phyloP scores from a whole-genome alignment of 2,888 invertebrate genomes.

The Romanomermis culicivorax region DNA sequence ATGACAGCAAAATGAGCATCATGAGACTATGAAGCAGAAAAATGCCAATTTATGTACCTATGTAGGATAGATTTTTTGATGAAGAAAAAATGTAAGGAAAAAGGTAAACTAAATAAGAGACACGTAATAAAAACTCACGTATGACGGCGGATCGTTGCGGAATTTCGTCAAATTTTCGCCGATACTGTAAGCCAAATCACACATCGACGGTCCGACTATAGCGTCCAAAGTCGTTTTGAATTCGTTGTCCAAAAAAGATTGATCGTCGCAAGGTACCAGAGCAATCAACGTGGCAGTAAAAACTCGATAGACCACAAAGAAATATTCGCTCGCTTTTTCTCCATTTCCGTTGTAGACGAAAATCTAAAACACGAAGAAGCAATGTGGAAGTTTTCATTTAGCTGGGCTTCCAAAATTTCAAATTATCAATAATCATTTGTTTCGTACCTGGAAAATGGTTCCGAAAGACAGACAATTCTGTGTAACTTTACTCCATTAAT shows the following conservation, averaged over 20 bases:
- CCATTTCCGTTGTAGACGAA: neutral
- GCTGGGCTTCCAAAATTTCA: too few species aligned
- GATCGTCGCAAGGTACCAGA: constrained; percentile 37
- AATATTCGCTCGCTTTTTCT: constrained; percentile 36
- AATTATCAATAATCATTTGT: too few species aligned
- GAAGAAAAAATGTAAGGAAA: too few species aligned
- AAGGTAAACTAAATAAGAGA: too few species aligned
- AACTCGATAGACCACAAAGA: constrained; percentile 60
- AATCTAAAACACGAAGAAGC: constrained; percentile 6
- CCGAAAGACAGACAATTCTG: too few species aligned
- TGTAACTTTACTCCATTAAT: too few species aligned
- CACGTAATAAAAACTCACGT: neutral
- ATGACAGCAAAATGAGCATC: too few species aligned
- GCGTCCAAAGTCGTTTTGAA: constrained; percentile 52
- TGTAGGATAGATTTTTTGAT: too few species aligned
- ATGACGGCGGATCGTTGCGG: constrained; percentile 8
- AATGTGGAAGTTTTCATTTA: too few species aligned
- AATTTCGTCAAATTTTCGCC: constrained; percentile 31
- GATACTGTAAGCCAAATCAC: constrained; percentile 30
- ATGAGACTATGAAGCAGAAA: too few species aligned
- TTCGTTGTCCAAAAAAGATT: constrained; percentile 34
- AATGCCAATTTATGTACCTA: too few species aligned
- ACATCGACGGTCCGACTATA: constrained; percentile 39
- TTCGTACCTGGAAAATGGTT: too few species aligned
- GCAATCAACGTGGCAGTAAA: constrained; percentile 64